Conservation (phyloP, 1,140 invertebrate genomes). For the Drosophila ambigua region DNA sequence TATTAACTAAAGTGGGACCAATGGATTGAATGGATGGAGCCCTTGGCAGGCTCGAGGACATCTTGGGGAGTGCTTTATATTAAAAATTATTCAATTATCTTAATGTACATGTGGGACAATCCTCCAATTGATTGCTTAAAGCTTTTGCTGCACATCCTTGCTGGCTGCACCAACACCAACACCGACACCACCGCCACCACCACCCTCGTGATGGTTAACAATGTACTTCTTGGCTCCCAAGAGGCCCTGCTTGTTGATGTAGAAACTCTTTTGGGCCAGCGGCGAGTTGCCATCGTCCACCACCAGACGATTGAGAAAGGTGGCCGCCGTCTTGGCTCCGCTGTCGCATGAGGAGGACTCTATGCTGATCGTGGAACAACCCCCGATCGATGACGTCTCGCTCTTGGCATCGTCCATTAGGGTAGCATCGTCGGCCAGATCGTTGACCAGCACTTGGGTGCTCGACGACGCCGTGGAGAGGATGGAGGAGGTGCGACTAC, state of each 20-base stretch:
- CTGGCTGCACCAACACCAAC: constrained; percentile 15
- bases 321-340: constrained; percentile 64
- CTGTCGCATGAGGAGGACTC: constrained; percentile 75
- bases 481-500: constrained; percentile 70
- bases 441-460: constrained; percentile 67
- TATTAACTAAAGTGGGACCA: constrained; percentile 43
- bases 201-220: constrained; percentile 63
- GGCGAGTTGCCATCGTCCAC: constrained; percentile 65
- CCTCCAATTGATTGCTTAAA: constrained; percentile 53
- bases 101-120: constrained; percentile 28
- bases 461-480: constrained; percentile 63
- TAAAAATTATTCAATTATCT: not conserved
- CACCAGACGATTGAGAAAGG: constrained; percentile 63
- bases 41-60: too few species aligned
- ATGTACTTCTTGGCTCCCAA: constrained; percentile 72
- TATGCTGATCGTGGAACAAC: constrained; percentile 74
- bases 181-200: constrained; percentile 13
- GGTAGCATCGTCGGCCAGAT: constrained; percentile 71
- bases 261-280: constrained; percentile 66
- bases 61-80: too few species aligned
- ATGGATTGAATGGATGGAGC: not conserved
- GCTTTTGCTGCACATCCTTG: constrained; percentile 72
- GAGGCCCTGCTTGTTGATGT: constrained; percentile 72
- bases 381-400: constrained; percentile 74
- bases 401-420: constrained; percentile 81